A percentile compares a stretch with the other conserved stretches of the same genome.
Evolutionary conservation across 2,797 vertebrate genomes (phyloP).

Genomic region (Todus mexicanus): DNA sequence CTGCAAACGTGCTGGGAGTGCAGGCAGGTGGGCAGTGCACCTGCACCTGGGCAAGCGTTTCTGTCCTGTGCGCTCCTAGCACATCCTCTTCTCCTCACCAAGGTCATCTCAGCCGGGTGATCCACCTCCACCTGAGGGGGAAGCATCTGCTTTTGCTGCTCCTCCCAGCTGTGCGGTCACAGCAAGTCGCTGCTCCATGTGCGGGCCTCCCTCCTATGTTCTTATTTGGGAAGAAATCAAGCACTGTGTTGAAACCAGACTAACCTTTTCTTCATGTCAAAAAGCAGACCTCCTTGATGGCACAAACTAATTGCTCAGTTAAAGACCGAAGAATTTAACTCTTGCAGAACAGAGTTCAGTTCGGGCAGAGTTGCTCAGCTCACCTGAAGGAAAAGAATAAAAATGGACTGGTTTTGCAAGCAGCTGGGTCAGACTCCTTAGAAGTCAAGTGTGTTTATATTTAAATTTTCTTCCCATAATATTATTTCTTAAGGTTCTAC

Average conservation of each 20-base stretch:
- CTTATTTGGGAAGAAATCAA: not conserved
- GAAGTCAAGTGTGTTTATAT: not conserved
- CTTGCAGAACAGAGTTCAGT: not conserved
- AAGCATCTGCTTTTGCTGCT: not conserved
- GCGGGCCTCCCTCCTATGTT: accelerated
- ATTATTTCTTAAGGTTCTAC: not conserved
- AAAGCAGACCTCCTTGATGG: not conserved
- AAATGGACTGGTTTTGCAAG: not conserved
- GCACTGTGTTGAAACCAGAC: not conserved
- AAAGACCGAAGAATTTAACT: not conserved
- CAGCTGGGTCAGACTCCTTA: not conserved
- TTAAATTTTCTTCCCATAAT: not conserved
- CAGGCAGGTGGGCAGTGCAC: not conserved
- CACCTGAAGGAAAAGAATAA: not conserved
- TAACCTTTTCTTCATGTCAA: not conserved
- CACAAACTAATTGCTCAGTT: not conserved
- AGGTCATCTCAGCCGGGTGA: accelerated
- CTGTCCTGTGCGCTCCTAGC: not conserved
- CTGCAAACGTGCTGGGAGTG: accelerated
- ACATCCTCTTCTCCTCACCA: not conserved
- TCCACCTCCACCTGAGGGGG: not conserved
- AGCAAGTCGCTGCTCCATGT: not conserved
- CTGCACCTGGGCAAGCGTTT: not conserved
- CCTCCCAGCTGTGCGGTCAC: not conserved
- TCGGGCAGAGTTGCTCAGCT: not conserved